Conservation (phyloP, 2,888 invertebrate genomes). For the Hirtodrosophila cameraria region DNA sequence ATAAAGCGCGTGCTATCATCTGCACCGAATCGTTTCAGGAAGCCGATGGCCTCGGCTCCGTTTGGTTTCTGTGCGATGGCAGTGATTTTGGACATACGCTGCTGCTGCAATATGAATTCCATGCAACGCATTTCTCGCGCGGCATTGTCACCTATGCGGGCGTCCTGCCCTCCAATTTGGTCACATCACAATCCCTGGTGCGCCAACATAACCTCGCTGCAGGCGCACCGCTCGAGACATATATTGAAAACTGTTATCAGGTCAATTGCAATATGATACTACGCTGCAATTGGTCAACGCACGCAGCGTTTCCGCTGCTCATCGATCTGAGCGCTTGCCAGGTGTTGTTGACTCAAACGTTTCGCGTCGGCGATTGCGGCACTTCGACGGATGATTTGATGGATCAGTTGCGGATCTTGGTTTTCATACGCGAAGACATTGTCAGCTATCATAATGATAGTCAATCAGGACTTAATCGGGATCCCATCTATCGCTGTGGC, state of each 20-base stretch:
- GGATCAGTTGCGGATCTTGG: conserved; percentile 79
- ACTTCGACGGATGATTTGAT: conserved; percentile 78
- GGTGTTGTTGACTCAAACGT: conserved; percentile 76
- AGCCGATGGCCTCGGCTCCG: conserved; percentile 73
- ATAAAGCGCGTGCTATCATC: conserved; percentile 75
- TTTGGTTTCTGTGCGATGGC: conserved; percentile 88
- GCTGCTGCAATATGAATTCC: conserved; percentile 77
- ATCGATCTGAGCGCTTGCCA: conserved; percentile 79
- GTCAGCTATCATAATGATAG: conserved; percentile 70
- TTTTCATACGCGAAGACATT: conserved; percentile 82
- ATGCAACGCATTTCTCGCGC: conserved; percentile 63
- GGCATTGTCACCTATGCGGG: conserved; percentile 79
- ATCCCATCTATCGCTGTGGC: conserved; percentile 80
- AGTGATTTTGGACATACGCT: conserved; percentile 85
- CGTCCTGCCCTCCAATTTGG: conserved; percentile 55
- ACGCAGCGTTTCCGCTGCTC: conserved; percentile 62
- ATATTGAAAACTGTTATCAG: conserved; percentile 79
- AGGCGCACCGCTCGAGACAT: conserved; percentile 52
- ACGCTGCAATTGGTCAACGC: conserved; percentile 75
- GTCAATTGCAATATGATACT: conserved; percentile 76
- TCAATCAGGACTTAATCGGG: conserved; percentile 46
- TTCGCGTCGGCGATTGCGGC: conserved; percentile 71
- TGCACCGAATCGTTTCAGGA: conserved; percentile 71
- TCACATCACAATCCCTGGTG: conserved; percentile 69
- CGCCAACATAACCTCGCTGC: conserved; percentile 64